Evolutionary conservation across 2,888 invertebrate genomes (phyloP), one percentile per base, ranked within the genome.

Genomic region (Carabus problematicus): DNA sequence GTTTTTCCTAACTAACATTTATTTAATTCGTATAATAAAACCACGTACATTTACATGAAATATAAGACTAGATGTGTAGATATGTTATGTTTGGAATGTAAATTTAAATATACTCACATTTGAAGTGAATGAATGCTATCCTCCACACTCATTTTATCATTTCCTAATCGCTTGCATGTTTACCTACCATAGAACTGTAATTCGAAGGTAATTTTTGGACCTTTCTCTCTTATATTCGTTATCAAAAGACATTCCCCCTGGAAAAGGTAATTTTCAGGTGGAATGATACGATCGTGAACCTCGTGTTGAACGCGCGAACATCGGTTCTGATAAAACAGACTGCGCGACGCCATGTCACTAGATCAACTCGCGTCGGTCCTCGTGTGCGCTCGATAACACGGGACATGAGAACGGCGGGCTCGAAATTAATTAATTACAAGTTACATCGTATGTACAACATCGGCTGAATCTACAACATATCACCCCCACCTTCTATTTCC

Each of bases 401-500:
- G 43, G 68, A 68, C 68, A 68, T 61, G 68, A 40, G 68, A 68
- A 61, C 61, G 54, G 68, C 60, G 70, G 70, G 71, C 64, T 71
- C 71, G 67, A 71, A 73, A 73, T 73, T 73, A 74, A 74, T 74
- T 74, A 74, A 73, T 74, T 74, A 74, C 73, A 71, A 71, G 71
- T 72, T 71, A 72, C 68, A 68, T 61, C 61, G 54, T 55, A 68
- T 68, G 67, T 67, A 67, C 67, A 67, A 61, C 68, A 59, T 59
- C 42, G 39, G 12, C 52, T 40, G 49, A 16, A 11, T 16, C 7
- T 18, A 19, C 52, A 52, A 18, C 14, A 52, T 19, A 52, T 52
- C 52, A 16, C 52, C 12, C 52, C 29, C 6, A 6, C 29, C 29
- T 29, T 29, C 29, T 29, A 2, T 3, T 6, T 29, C 29, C 29